Evolutionary conservation across 2,797 vertebrate genomes (phyloP).

Genomic region (Myripristis murdjan): DNA sequence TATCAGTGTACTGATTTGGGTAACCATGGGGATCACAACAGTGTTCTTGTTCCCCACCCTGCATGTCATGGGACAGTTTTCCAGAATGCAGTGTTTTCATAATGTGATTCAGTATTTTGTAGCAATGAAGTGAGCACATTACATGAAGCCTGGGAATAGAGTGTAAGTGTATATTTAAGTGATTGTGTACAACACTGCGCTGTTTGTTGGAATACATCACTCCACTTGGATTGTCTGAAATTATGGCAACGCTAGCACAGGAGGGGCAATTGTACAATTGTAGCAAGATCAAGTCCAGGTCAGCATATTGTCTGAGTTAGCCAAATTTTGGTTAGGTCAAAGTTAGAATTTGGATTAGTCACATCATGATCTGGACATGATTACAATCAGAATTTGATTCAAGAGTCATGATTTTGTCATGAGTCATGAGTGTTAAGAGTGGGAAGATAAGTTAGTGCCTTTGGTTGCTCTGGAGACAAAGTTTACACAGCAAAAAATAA

Average conservation of each 20-base stretch:
- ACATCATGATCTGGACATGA: neutral
- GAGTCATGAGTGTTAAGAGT: neutral
- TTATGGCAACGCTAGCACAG: neutral
- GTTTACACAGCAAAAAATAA: constrained; percentile 76
- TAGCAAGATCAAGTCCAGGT: neutral
- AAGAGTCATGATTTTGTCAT: neutral
- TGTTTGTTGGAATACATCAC: constrained; percentile 9
- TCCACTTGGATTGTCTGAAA: constrained; percentile 7
- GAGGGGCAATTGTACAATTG: neutral
- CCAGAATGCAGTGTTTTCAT: constrained; percentile 27
- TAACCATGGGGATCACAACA: constrained; percentile 38
- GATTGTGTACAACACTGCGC: constrained; percentile 12
- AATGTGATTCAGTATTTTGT: constrained; percentile 40
- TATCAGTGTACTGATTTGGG: constrained; percentile 20
- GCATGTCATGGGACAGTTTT: constrained; percentile 1
- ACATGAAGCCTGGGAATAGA: neutral
- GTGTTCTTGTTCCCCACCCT: neutral
- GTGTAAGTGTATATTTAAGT: neutral
- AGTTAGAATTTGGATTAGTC: neutral
- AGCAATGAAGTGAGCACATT: constrained; percentile 37
- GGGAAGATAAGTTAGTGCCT: constrained; percentile 75
- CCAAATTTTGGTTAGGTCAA: neutral
- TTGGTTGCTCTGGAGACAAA: constrained; percentile 73
- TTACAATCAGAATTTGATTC: neutral
- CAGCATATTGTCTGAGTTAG: constrained; percentile 5